These are phyloP conservation scores for Stegodyphus mimosarum DNA, from an alignment of 1,140 invertebrate genomes.

Conservation along the genomic window DNA sequence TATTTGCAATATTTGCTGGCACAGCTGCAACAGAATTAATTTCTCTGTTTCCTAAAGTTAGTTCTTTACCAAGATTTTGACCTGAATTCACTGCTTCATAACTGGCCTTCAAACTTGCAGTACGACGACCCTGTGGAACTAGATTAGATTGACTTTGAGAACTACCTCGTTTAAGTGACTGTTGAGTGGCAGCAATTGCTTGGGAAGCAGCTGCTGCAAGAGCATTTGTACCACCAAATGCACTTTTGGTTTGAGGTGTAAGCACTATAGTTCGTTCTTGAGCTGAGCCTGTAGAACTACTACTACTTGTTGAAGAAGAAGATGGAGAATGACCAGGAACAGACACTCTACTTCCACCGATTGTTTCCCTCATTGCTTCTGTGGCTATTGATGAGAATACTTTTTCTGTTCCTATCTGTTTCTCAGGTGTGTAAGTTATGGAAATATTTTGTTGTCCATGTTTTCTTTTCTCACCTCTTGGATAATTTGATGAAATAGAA, in stretches of 20 bases:
- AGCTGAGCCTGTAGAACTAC: slow-evolving; percentile 67
- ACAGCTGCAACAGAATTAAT: slow-evolving; percentile 57
- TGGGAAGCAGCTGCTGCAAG: slow-evolving; percentile 95
- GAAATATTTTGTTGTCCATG: slow-evolving; percentile 41
- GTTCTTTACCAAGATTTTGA: slow-evolving; percentile 59
- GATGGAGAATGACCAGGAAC: slow-evolving; percentile 41
- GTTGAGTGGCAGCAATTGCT: slow-evolving; percentile 95
- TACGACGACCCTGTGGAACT: slow-evolving; percentile 90
- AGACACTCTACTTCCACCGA: slow-evolving; percentile 56
- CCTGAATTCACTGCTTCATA: slow-evolving; percentile 81
- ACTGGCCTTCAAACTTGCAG: slow-evolving; percentile 93
- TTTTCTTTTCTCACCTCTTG: slow-evolving; percentile 62
- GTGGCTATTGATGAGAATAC: slow-evolving; percentile 72
- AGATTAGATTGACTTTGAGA: slow-evolving; percentile 48
- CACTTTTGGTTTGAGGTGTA: slow-evolving; percentile 68
- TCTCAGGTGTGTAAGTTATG: slow-evolving; percentile 38
- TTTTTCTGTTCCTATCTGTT: slow-evolving; percentile 71
- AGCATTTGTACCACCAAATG: slow-evolving; percentile 82
- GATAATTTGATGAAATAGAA: slow-evolving; percentile 46
- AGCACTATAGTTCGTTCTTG: slow-evolving; percentile 48
- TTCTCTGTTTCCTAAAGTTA: slow-evolving; percentile 61
- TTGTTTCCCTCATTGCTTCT: slow-evolving; percentile 67
- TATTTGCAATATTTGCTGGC: slow-evolving; percentile 46
- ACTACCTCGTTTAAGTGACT: slow-evolving; percentile 67
- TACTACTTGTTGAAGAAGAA: slow-evolving; percentile 50